Percentiles rank a stretch among this genome's conserved stretches.
phyloP scores from a whole-genome alignment of 1,140 invertebrate species.

The Argopecten irradians region DNA sequence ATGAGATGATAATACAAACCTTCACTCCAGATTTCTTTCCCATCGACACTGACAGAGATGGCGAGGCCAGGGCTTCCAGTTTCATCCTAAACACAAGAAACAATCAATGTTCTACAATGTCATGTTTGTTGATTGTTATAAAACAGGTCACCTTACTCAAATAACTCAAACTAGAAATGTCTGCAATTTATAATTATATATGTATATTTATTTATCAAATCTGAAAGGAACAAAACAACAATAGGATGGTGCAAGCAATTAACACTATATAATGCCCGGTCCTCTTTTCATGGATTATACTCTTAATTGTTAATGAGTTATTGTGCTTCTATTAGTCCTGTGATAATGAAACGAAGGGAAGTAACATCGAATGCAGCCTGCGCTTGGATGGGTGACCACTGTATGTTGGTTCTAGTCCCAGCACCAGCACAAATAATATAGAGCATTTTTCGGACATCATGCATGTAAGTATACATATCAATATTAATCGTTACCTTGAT shows the following conservation, averaged over 20 bases:
- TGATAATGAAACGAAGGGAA: too few relatives aligned
- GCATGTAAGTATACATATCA: neutral
- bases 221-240: neutral
- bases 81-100: conserved; percentile 68
- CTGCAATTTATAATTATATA: neutral
- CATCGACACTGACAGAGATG: conserved; percentile 80
- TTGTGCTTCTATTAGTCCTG: too few relatives aligned
- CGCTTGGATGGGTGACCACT: too few relatives aligned
- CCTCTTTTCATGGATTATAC: too few relatives aligned
- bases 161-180: neutral
- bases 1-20: conserved; percentile 69
- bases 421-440: too few relatives aligned
- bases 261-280: too few relatives aligned
- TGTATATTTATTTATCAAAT: neutral
- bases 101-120: neutral
- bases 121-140: neutral
- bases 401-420: too few relatives aligned
- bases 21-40: conserved; percentile 78
- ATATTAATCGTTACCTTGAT: conserved; percentile 57
- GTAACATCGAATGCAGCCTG: too few relatives aligned
- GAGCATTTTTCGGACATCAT: too few relatives aligned
- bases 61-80: conserved; percentile 79
- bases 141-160: neutral
- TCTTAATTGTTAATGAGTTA: too few relatives aligned
- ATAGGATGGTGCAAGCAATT: too few relatives aligned